Evolutionary conservation across 1,140 invertebrate species (phyloP).

Genomic region (Euwallacea similis): DNA sequence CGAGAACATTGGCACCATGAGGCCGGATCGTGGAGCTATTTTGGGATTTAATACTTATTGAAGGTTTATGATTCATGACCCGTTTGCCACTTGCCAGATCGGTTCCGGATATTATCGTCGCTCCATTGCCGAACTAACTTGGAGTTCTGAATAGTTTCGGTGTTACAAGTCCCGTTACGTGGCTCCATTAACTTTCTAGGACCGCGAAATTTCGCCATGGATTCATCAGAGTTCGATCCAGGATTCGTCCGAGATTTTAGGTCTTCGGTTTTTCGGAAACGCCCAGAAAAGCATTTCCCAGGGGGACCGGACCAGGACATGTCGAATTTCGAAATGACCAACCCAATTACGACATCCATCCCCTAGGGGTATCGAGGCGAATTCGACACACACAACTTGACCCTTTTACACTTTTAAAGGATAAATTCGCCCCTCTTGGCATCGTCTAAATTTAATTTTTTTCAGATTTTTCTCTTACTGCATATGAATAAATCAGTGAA

Average conservation of each 20-base stretch:
- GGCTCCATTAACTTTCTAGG: no score
- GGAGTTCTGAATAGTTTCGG: no score
- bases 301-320: no score
- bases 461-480: conserved; percentile 15
- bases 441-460: conserved; percentile 7
- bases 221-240: no score
- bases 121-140: not conserved
- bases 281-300: no score
- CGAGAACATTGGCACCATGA: conserved; percentile 22
- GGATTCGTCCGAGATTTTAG: no score
- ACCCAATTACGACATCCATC: conserved; percentile 1
- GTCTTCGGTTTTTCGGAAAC: no score
- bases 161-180: no score
- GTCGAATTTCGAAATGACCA: not conserved
- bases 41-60: conserved; percentile 26
- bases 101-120: conserved; percentile 1
- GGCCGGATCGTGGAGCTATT: conserved; percentile 18
- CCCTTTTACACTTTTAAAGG: conserved; percentile 14
- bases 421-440: conserved; percentile 1
- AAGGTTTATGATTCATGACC: conserved; percentile 24
- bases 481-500: conserved; percentile 18
- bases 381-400: not conserved
- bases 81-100: conserved; percentile 4
- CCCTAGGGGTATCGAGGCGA: not conserved
- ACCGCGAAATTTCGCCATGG: no score